A percentile compares a stretch with the other conserved stretches of the same genome.
These are phyloP conservation scores for Panzeria rudis DNA, from an alignment of 2,888 invertebrate species.

Conservation along the genomic window DNA sequence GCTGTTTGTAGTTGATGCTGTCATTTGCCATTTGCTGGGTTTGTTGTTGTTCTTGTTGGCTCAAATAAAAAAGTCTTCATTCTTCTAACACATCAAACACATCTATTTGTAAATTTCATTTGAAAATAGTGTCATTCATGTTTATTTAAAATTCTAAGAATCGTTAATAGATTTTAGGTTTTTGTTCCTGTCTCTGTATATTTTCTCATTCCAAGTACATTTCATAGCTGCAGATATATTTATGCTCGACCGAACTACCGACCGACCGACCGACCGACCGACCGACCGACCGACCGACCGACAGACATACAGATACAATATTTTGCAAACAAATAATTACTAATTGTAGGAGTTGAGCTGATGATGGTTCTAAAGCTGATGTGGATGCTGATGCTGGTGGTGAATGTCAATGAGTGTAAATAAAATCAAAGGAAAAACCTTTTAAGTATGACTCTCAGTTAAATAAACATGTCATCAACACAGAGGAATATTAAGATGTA, in stretches of 20 bases:
- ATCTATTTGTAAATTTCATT: slow-evolving; percentile 71
- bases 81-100: slow-evolving; percentile 63
- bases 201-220: slow-evolving; percentile 49
- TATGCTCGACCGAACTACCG: background rate
- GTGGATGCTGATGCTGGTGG: slow-evolving; percentile 20
- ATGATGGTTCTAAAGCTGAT: background rate
- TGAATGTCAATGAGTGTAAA: slow-evolving; percentile 33
- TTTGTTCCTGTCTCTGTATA: slow-evolving; percentile 1
- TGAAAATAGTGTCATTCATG: slow-evolving; percentile 73
- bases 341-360: slow-evolving; percentile 68
- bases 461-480: slow-evolving; percentile 58
- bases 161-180: slow-evolving; percentile 69
- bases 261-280: background rate
- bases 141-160: slow-evolving; percentile 72
- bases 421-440: slow-evolving; percentile 50
- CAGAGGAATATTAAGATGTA: slow-evolving; percentile 41
- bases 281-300: slow-evolving; percentile 4
- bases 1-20: slow-evolving; percentile 15
- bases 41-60: slow-evolving; percentile 10
- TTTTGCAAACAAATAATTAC: slow-evolving; percentile 71
- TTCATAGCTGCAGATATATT: slow-evolving; percentile 12
- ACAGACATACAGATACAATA: slow-evolving; percentile 15
- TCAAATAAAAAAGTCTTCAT: slow-evolving; percentile 45
- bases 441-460: slow-evolving; percentile 65
- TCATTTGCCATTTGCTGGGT: slow-evolving; percentile 10